Base-by-base conservation (phyloP, 64 coral and sea anemone genomes). In the Pocillopora damicornis region DNA sequence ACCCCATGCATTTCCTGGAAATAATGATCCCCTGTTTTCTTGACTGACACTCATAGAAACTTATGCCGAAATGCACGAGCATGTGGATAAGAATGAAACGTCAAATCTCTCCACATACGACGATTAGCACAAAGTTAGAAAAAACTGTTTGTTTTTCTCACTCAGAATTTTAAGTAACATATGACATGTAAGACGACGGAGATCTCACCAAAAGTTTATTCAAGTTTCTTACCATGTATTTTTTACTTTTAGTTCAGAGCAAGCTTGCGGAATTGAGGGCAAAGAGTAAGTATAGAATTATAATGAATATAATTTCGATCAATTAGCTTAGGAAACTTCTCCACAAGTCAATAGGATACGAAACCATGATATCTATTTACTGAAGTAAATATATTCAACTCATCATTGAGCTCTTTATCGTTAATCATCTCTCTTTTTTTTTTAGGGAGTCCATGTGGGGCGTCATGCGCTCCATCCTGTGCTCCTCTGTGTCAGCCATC, bases 381-480 rank as follows among this genome's bases (percentile, higher is more conserved):
- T 63, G 16, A 13, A 11, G 12, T 2, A 63, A 63, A 11, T 63
- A 25, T 20, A 11, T 71, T 23, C 22, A 25, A 69, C 1, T 69
- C 18, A 22, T 51, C 20, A 69, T 69, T 2, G 25, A 36, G 2
- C 78, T 34, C 13, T 12, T 13, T 9, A 1, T 16, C 36, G 1
- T 62, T 15, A 36, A 62, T 9, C 17, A 2, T 8, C 15, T 16
- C 38, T 57, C 0, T 37, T 87, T 76, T 18, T 18, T 7, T 75
- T 35, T 60, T 56, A 88, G 86, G 86, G 37, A 88, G 74, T 88
- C 86, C 86, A 62, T 88, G 86, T 88, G 86, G 86, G 26, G 73
- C 15, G 37, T 51, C 4, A n/a, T 88, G 86, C 25, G 86, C 86
- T 75, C 86, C 86, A 4, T 63, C 73, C 86, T 88, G 86, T 37